These are phyloP conservation scores for Disparrhopalites patrizii DNA, from an alignment of 2,888 invertebrate genomes.

Conservation along the genomic window DNA sequence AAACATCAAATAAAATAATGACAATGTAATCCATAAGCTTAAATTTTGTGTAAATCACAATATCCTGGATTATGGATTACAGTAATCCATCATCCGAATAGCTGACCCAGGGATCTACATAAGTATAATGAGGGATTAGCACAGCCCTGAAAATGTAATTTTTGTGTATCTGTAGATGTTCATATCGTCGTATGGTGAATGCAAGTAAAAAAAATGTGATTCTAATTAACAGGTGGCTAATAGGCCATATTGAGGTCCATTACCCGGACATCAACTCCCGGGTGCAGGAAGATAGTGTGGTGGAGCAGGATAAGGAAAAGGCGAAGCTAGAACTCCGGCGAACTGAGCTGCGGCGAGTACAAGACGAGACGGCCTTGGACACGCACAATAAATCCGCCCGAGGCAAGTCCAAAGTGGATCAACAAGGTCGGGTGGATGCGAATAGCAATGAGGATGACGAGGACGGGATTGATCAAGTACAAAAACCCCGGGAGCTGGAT, in stretches of 20 bases:
- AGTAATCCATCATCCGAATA: too few relatives aligned
- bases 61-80: too few relatives aligned
- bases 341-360: background rate
- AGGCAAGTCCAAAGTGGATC: background rate
- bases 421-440: too few relatives aligned
- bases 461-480: slow-evolving; percentile 26
- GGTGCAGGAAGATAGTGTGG: slow-evolving; percentile 60
- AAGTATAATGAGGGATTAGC: too few relatives aligned
- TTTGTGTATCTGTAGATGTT: too few relatives aligned
- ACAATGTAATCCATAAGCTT: too few relatives aligned
- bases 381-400: background rate
- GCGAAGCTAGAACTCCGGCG: slow-evolving; percentile 51
- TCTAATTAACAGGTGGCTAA: slow-evolving; percentile 58
- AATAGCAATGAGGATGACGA: slow-evolving; percentile 8
- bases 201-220: too few relatives aligned
- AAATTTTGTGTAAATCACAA: too few relatives aligned
- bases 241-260: slow-evolving; percentile 64
- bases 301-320: slow-evolving; percentile 55
- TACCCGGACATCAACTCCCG: slow-evolving; percentile 63
- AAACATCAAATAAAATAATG: too few relatives aligned
- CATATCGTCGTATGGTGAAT: too few relatives aligned
- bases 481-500: slow-evolving; percentile 19
- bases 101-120: too few relatives aligned
- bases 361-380: background rate
- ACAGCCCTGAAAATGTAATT: too few relatives aligned